These are phyloP conservation scores for Corythaeola cristata DNA, from an alignment of 2,113 vertebrate species.

Conservation along the genomic window DNA sequence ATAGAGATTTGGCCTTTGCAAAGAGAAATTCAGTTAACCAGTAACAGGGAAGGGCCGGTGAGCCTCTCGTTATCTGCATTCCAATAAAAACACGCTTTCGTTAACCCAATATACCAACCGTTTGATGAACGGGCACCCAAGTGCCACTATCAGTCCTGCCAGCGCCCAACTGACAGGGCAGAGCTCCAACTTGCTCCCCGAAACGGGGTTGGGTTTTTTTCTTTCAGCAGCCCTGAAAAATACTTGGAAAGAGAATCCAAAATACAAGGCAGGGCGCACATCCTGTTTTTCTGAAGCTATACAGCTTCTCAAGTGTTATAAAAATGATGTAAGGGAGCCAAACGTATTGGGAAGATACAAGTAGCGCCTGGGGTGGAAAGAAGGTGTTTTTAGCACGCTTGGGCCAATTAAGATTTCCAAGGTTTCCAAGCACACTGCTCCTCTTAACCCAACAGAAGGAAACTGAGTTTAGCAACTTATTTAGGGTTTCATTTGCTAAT, in stretches of 20 bases:
- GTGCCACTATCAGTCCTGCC: neutral
- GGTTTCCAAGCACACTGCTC: slow-evolving; percentile 33
- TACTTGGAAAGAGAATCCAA: neutral
- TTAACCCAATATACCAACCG: neutral
- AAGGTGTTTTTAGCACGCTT: slow-evolving; percentile 6
- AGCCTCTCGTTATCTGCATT: neutral
- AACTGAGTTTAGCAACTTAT: slow-evolving; percentile 47
- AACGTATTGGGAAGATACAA: neutral
- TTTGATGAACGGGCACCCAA: accelerated
- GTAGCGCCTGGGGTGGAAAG: neutral
- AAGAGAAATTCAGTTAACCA: neutral
- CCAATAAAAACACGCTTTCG: accelerated
- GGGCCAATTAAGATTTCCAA: neutral
- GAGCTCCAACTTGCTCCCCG: accelerated
- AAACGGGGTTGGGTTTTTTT: neutral
- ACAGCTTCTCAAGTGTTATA: slow-evolving; percentile 17
- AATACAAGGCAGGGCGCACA: neutral
- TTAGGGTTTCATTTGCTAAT: slow-evolving; percentile 52
- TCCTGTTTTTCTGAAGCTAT: slow-evolving; percentile 20
- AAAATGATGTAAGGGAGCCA: neutral
- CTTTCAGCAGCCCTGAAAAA: neutral
- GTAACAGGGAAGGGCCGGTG: neutral
- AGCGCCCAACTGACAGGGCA: accelerated
- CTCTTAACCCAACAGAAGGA: slow-evolving; percentile 38
- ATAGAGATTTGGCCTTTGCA: neutral